phyloP scores from a whole-genome alignment of 2,797 vertebrate species.

The Vespertilio murinus region DNA sequence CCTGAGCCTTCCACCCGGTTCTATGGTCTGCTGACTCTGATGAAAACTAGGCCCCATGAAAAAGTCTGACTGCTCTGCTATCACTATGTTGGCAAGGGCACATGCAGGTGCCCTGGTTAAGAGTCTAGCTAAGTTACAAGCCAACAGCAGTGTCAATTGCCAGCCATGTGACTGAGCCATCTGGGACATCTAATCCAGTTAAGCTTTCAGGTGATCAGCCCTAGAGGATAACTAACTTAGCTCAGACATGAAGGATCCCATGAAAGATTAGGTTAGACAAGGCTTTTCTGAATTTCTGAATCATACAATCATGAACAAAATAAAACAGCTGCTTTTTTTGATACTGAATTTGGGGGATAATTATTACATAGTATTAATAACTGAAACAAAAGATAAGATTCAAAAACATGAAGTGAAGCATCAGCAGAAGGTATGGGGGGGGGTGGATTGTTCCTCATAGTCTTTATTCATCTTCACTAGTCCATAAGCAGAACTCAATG shows the following conservation, averaged over 20 bases:
- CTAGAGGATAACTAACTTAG: background rate
- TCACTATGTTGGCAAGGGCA: background rate
- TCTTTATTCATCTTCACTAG: background rate
- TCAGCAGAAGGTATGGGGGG: background rate
- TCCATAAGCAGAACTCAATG: background rate
- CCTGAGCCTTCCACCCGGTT: background rate
- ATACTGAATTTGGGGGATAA: background rate
- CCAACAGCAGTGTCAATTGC: background rate
- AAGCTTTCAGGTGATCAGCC: background rate
- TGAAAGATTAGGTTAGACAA: background rate
- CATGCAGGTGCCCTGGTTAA: background rate
- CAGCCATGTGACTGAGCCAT: background rate
- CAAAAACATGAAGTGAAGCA: background rate
- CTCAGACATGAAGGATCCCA: background rate
- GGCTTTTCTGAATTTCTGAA: background rate
- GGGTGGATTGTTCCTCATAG: background rate
- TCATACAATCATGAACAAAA: background rate
- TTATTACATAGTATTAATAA: background rate
- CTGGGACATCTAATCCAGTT: background rate
- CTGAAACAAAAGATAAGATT: background rate
- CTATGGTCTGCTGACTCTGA: background rate
- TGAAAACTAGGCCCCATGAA: background rate
- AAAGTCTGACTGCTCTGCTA: background rate
- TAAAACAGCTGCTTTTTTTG: background rate
- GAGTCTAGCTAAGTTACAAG: background rate